Evolutionary conservation across 2,888 invertebrate genomes (phyloP).

Genomic region (Theretra japonica): DNA sequence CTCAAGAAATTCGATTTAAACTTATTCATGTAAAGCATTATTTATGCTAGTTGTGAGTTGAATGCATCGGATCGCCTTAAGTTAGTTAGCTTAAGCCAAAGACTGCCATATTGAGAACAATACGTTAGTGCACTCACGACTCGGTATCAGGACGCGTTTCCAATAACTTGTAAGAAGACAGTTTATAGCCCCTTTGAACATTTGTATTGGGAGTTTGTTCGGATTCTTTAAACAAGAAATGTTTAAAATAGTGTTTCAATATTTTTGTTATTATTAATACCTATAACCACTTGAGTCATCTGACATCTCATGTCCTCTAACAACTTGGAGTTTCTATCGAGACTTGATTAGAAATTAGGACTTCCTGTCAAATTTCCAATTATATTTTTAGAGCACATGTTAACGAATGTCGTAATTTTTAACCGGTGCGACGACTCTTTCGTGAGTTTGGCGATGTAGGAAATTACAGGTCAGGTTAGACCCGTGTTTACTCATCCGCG

Average conservation of each 20-base stretch:
- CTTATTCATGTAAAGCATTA: not conserved
- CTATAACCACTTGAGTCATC: too few species aligned
- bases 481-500: constrained; percentile 42
- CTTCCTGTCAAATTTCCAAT: too few species aligned
- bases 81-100: constrained; percentile 48
- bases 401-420: not conserved
- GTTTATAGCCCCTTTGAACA: constrained; percentile 40
- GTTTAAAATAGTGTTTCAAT: too few species aligned
- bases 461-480: not conserved
- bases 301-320: too few species aligned
- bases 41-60: not conserved
- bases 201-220: constrained; percentile 43
- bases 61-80: constrained; percentile 39
- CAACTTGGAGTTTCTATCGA: too few species aligned
- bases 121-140: constrained; percentile 37
- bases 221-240: too few species aligned
- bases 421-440: not conserved
- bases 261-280: too few species aligned
- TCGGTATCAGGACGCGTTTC: constrained; percentile 39
- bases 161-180: constrained; percentile 48
- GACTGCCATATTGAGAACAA: constrained; percentile 62
- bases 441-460: not conserved
- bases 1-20: constrained; percentile 10
- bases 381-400: not conserved
- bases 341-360: too few species aligned